Percentiles rank a stretch among this genome's conserved stretches.
phyloP scores from a whole-genome alignment of 53 echinoderm and acorn worm species.

The Mesocentrotus franciscanus region DNA sequence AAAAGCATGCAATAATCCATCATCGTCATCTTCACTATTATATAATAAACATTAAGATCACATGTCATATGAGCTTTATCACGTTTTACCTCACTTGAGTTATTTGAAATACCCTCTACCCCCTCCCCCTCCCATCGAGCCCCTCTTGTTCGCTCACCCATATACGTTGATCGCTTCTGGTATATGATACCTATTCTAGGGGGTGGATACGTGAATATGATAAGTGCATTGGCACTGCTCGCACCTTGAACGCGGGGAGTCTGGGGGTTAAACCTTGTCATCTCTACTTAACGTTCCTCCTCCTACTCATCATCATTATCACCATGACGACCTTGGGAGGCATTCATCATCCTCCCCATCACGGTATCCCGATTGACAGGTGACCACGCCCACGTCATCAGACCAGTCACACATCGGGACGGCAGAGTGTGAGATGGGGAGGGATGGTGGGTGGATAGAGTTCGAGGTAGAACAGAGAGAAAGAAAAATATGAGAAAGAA shows the following conservation, averaged over 20 bases:
- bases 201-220: conserved; percentile 15
- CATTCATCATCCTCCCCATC: conserved; percentile 27
- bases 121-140: not conserved
- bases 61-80: too few relatives aligned
- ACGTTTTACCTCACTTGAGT: too few relatives aligned
- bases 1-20: too few relatives aligned
- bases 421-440: not conserved
- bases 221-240: conserved; percentile 47
- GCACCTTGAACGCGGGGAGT: conserved; percentile 16
- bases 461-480: not conserved
- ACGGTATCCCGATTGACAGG: conserved; percentile 8
- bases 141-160: not conserved
- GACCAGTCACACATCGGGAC: not conserved
- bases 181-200: not conserved
- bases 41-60: too few relatives aligned
- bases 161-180: not conserved
- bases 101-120: not conserved
- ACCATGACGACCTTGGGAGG: conserved; percentile 46
- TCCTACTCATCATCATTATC: conserved; percentile 42
- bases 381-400: conserved; percentile 50
- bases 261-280: conserved; percentile 23
- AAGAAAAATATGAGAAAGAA: not conserved
- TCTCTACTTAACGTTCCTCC: conserved; percentile 8
- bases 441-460: not conserved
- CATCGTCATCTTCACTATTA: too few relatives aligned